Evolutionary conservation across 2,797 vertebrate genomes (phyloP), one percentile per base, ranked within the genome.

Genomic region (Phalanger gymnotis): DNA sequence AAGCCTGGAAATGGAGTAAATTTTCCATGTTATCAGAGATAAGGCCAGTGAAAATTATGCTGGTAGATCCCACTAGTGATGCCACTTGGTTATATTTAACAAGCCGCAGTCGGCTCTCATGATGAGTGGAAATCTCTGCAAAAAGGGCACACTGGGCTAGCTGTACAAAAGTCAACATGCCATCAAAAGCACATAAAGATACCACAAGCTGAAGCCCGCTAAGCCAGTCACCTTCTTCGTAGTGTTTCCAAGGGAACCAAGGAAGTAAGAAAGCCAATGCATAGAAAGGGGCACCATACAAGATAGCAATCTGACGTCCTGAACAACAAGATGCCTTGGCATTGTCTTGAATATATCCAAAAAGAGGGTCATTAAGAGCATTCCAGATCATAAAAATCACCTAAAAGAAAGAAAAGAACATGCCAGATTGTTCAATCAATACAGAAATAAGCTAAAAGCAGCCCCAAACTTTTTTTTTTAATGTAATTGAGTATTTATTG

Each of bases 331-430:
- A 61, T 0, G 99, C 95, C 52, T 95, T 98, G 30, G 99, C 99
- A 97, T 98, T 99, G 97, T 99, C 99, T 97, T 99, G 99, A 53
- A 99, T 96, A 97, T 99, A 99, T 0, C 99, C 99, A 22, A 99
- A 99, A 52, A 99, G 98, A 5, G 99, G 99, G 94, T 99, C 99
- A 9, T 99, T 99, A 96, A 99, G 81, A 66, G 99, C 99, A 14
- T 99, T 99, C 99, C 99, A 99, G 93, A 99, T 96, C 99, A 99
- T 99, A 96, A 99, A 99, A 91, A 99, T 98, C 19, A 99, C 98
- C 99, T 99, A 93, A 94, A 0, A 47, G 52, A 96, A 94, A 96
- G 93, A 94, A 96, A 96, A 73, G 25, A 51, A 87, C 27, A 90
- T 7, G 61, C 19, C 92, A 5, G 14, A 89, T 92, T 89, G 81